These are phyloP conservation scores for Aphelinus certus DNA, from an alignment of 1,140 invertebrate genomes.

Conservation along the genomic window DNA sequence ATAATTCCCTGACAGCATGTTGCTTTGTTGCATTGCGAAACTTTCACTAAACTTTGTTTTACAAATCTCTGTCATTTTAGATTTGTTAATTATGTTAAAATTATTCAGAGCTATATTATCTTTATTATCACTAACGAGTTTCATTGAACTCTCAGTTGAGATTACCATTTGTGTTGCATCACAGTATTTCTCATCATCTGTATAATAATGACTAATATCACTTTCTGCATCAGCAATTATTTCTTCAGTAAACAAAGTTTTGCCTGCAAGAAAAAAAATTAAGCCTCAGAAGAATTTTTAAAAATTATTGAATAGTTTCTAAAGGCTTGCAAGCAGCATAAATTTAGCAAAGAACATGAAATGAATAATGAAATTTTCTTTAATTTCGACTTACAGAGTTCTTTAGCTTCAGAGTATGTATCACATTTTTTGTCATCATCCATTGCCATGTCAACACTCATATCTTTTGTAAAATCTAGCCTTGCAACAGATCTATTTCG, in stretches of 20 bases:
- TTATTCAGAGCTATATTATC: conserved; percentile 31
- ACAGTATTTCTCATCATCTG: conserved; percentile 7
- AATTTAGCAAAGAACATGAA: conserved; percentile 25
- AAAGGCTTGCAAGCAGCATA: neutral
- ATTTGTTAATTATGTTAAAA: conserved; percentile 23
- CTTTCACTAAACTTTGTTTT: conserved; percentile 48
- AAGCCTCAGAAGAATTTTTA: neutral
- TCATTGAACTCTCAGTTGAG: conserved; percentile 27
- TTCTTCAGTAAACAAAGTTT: conserved; percentile 30
- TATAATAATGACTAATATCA: conserved; percentile 6
- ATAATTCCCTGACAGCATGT: conserved; percentile 46
- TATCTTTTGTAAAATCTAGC: conserved; percentile 55
- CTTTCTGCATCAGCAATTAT: conserved; percentile 13
- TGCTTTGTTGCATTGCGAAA: conserved; percentile 48
- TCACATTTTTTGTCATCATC: conserved; percentile 39
- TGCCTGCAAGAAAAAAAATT: conserved; percentile 16
- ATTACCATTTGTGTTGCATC: conserved; percentile 30
- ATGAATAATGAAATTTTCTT: no score
- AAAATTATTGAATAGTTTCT: neutral
- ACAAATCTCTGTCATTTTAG: conserved; percentile 43
- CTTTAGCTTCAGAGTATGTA: no score
- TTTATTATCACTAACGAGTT: conserved; percentile 34
- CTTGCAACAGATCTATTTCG: conserved; percentile 45
- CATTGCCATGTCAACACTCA: conserved; percentile 51
- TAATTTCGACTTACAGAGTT: no score